Conservation (phyloP, 2,797 vertebrate genomes). For the Sebastes paucispinis region DNA sequence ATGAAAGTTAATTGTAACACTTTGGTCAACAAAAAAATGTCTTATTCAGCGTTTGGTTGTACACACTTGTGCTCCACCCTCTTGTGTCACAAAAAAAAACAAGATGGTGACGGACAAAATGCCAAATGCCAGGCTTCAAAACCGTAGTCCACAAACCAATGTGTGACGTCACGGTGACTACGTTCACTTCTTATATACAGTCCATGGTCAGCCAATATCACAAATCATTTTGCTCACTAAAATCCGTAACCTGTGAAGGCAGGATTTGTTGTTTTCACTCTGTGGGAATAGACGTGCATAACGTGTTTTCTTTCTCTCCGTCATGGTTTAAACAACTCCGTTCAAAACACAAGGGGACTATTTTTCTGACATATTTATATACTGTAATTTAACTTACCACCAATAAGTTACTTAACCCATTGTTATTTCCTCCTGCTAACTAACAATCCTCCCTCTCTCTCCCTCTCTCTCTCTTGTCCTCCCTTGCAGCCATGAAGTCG, state of each 20-base stretch:
- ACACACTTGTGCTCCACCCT: no score
- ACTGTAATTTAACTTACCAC: not conserved
- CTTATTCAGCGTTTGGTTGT: no score
- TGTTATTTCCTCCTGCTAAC: not conserved
- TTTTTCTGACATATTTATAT: not conserved
- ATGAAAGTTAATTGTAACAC: no score
- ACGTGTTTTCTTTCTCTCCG: not conserved
- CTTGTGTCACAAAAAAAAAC: no score
- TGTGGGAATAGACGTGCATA: not conserved
- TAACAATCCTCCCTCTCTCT: not conserved
- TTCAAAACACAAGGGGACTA: not conserved
- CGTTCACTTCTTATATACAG: no score
- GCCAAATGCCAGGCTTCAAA: no score
- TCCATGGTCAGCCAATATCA: not conserved
- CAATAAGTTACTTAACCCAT: not conserved
- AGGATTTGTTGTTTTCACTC: not conserved
- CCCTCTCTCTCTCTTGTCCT: not conserved
- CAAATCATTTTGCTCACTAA: not conserved
- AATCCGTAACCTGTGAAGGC: not conserved
- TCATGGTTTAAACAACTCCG: not conserved
- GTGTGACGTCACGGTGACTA: no score
- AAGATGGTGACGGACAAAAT: no score
- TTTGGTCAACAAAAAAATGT: no score
- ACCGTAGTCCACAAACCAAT: no score
- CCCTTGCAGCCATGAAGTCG: conserved; percentile 91